Percentiles rank a stretch among this genome's conserved stretches.
phyloP scores from a whole-genome alignment of 2,113 vertebrate species.

The Amia ocellicauda region DNA sequence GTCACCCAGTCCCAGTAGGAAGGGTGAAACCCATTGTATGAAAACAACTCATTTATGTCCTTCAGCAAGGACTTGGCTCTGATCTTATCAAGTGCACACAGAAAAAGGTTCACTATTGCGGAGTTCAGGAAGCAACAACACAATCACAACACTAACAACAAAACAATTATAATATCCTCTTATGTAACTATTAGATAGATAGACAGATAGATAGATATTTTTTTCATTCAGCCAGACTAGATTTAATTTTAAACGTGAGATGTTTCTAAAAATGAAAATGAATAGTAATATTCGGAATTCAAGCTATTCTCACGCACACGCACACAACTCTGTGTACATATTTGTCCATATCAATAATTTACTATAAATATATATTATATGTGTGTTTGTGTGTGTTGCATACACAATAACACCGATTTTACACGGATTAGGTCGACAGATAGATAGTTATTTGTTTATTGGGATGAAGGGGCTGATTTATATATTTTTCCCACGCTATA shows the following conservation, averaged over 20 bases:
- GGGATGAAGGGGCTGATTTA: too few species aligned
- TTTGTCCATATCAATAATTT: background rate
- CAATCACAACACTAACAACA: too few species aligned
- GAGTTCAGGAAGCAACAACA: too few species aligned
- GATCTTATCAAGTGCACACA: constrained; percentile 71
- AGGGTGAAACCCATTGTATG: constrained; percentile 74
- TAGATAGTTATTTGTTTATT: too few species aligned
- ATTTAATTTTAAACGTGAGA: background rate
- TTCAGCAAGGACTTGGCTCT: constrained; percentile 67
- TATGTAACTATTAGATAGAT: background rate
- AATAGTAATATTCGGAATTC: too few species aligned
- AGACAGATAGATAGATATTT: background rate
- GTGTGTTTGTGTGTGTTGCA: background rate
- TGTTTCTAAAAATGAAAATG: background rate
- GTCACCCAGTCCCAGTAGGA: constrained; percentile 77
- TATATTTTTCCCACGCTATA: too few species aligned
- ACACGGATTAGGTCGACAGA: too few species aligned
- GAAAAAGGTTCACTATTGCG: too few species aligned
- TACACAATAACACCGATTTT: background rate
- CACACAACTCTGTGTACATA: background rate
- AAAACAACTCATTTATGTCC: constrained; percentile 81
- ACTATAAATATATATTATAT: background rate
- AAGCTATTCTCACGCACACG: too few species aligned
- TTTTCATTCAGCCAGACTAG: background rate
- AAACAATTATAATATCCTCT: too few species aligned